A percentile compares a stretch with the other conserved stretches of the same genome.
These are phyloP conservation scores for Caenorhabditis briggsae DNA, from an alignment of 1,140 invertebrate species.

Conservation along the genomic window DNA sequence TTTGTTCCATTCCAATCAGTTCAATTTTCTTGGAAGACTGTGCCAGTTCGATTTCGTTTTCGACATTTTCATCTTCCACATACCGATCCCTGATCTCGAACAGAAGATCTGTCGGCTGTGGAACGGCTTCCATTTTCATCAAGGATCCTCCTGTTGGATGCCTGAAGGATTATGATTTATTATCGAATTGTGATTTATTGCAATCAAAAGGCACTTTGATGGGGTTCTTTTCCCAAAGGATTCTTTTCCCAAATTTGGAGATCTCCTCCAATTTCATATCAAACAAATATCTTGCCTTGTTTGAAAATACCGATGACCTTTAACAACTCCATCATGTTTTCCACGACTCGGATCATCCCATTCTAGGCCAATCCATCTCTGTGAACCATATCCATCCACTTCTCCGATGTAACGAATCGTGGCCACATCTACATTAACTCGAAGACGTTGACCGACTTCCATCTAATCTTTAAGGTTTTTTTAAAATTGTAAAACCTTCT, in stretches of 20 bases:
- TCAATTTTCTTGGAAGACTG: conserved; percentile 58
- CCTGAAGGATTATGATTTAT: conserved; percentile 53
- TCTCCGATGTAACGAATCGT: conserved; percentile 53
- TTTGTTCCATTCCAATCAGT: conserved; percentile 58
- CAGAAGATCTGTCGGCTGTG: conserved; percentile 57
- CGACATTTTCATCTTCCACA: conserved; percentile 11
- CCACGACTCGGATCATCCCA: conserved; percentile 58
- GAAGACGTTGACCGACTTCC: conserved; percentile 35
- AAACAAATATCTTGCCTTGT: conserved; percentile 50
- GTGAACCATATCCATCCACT: conserved; percentile 54
- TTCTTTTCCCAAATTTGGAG: not conserved
- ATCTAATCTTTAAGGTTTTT: not conserved
- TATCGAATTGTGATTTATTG: conserved; percentile 21
- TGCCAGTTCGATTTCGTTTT: not conserved
- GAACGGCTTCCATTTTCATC: conserved; percentile 15
- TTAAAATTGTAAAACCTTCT: not conserved
- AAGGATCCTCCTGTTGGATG: conserved; percentile 61
- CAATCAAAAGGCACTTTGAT: no score
- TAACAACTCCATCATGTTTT: conserved; percentile 64
- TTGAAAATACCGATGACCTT: conserved; percentile 60
- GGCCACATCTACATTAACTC: not conserved
- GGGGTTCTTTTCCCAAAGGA: no score
- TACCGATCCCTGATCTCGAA: conserved; percentile 56
- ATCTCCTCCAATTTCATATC: conserved; percentile 16
- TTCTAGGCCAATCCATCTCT: conserved; percentile 62